These are phyloP conservation scores for Heteractis magnifica DNA, from an alignment of 92 coral and sea anemone genomes.

Conservation along the genomic window DNA sequence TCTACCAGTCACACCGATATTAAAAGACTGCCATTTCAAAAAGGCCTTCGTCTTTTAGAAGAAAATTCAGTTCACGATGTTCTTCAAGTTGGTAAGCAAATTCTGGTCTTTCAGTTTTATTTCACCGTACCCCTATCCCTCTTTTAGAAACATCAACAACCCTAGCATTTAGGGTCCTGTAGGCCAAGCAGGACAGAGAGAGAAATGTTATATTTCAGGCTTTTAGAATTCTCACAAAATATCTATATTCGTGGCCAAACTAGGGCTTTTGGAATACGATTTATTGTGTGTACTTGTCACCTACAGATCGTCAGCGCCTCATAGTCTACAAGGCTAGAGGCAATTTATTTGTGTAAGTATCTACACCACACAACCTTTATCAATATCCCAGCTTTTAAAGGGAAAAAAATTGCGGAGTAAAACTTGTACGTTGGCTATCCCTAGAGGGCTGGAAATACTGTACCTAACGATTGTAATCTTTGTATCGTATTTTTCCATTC, in stretches of 20 bases:
- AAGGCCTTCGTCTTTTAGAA: slow-evolving; percentile 83
- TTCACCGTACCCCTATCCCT: slow-evolving; percentile 7
- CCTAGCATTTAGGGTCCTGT: not conserved
- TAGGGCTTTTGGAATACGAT: not conserved
- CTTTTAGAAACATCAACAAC: not conserved
- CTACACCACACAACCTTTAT: not conserved
- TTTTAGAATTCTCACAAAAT: not conserved
- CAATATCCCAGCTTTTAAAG: slow-evolving; percentile 10
- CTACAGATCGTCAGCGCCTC: slow-evolving; percentile 89
- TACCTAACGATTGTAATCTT: not conserved
- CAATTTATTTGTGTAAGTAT: slow-evolving; percentile 15
- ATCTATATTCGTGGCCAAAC: not conserved
- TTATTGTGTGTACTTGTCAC: slow-evolving; percentile 69
- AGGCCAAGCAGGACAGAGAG: not conserved
- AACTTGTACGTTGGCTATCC: not conserved
- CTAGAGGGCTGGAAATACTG: not conserved
- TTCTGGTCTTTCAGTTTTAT: not conserved
- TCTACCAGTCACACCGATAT: slow-evolving; percentile 77
- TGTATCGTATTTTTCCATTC: not conserved
- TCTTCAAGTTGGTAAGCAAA: slow-evolving; percentile 94
- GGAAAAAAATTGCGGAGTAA: not conserved
- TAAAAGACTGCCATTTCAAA: slow-evolving; percentile 85
- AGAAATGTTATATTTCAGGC: not conserved
- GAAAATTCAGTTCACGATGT: slow-evolving; percentile 82
- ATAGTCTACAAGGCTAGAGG: slow-evolving; percentile 63